Evolutionary conservation across 2,888 invertebrate genomes (phyloP).

Genomic region (Loripinus fragilis): DNA sequence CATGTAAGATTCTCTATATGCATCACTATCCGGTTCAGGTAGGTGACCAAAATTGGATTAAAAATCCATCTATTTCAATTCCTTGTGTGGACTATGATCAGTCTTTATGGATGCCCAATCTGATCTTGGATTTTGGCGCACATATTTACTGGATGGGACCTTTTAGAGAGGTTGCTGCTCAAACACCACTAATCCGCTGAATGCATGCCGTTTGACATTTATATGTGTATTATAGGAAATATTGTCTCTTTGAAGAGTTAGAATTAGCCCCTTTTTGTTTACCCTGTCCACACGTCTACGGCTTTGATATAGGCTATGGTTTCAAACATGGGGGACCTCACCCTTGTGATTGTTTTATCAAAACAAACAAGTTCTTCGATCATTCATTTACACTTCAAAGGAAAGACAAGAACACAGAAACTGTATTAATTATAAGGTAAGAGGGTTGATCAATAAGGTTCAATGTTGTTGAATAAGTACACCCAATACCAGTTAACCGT

Average conservation of each 20-base stretch:
- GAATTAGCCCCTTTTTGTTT: constrained; percentile 19
- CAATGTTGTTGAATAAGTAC: neutral
- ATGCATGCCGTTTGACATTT: neutral
- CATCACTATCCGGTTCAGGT: too few relatives aligned
- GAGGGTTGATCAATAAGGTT: neutral
- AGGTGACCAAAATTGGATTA: too few relatives aligned
- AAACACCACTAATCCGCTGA: too few relatives aligned
- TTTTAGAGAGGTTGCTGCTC: too few relatives aligned
- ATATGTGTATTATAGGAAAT: constrained; percentile 1
- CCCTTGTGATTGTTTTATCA: constrained; percentile 52
- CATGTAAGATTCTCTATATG: too few relatives aligned
- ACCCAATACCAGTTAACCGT: too few relatives aligned
- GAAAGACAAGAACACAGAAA: constrained; percentile 19
- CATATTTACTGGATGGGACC: too few relatives aligned
- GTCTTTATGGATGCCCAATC: too few relatives aligned
- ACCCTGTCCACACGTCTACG: constrained; percentile 27
- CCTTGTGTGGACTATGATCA: too few relatives aligned
- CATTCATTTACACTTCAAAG: constrained; percentile 44
- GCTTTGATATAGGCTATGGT: constrained; percentile 43
- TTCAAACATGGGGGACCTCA: constrained; percentile 28
- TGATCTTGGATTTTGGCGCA: too few relatives aligned
- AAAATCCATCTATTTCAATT: too few relatives aligned
- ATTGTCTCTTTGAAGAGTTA: neutral
- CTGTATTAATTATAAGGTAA: neutral
- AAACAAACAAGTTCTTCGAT: constrained; percentile 43